A percentile compares a stretch with the other conserved stretches of the same genome.
Conservation (phyloP, 1,140 invertebrate genomes). For the Sesamia nonagrioides region DNA sequence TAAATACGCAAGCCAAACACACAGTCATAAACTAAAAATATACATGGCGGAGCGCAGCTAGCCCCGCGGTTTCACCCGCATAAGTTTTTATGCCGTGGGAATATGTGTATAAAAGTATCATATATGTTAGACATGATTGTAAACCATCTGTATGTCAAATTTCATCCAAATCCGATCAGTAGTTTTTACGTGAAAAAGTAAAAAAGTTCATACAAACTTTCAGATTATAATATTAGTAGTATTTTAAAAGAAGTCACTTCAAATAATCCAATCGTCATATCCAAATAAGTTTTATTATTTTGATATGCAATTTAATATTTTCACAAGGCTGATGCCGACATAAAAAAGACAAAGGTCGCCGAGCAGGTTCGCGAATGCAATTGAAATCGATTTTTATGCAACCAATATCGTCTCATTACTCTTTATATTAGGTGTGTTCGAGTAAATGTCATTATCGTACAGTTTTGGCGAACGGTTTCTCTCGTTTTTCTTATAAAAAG, state of each 20-base stretch:
- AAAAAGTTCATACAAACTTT: too few relatives aligned
- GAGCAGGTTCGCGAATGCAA: conserved; percentile 65
- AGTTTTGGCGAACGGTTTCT: conserved; percentile 4
- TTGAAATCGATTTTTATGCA: conserved; percentile 76
- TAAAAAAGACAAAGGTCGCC: conserved; percentile 74
- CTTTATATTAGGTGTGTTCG: conserved; percentile 68
- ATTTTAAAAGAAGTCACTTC: not conserved
- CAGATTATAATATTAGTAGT: too few relatives aligned
- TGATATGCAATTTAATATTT: conserved; percentile 58
- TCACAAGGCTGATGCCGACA: conserved; percentile 54
- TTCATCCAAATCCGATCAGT: too few relatives aligned
- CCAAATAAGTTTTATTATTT: conserved; percentile 48
- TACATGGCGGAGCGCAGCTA: too few relatives aligned
- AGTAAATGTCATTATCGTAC: conserved; percentile 65
- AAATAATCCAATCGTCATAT: not conserved
- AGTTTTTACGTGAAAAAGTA: too few relatives aligned
- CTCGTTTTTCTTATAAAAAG: not conserved
- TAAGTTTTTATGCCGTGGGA: too few relatives aligned
- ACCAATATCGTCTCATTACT: conserved; percentile 73
- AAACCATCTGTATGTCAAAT: too few relatives aligned
- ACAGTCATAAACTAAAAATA: too few relatives aligned
- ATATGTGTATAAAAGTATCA: too few relatives aligned
- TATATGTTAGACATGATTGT: too few relatives aligned
- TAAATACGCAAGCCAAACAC: too few relatives aligned
- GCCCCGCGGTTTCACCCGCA: too few relatives aligned